Conservation (phyloP, 2,113 vertebrate genomes). For the Gallinago media region DNA sequence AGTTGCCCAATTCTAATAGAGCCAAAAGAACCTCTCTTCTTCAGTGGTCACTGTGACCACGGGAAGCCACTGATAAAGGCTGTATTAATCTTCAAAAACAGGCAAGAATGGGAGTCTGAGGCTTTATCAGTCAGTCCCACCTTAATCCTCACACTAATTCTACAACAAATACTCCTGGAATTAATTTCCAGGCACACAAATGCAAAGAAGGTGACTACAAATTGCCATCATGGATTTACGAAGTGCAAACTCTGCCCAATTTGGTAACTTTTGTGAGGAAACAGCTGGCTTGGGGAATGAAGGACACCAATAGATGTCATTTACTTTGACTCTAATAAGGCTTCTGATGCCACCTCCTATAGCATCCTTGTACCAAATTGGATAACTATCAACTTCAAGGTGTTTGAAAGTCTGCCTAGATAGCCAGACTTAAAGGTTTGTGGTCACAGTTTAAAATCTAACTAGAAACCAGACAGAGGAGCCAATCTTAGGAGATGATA, state of each 20-base stretch:
- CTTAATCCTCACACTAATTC: background rate
- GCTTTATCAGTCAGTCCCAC: background rate
- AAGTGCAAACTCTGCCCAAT: background rate
- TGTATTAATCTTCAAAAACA: background rate
- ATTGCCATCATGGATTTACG: background rate
- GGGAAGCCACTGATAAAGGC: background rate
- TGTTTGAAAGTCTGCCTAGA: background rate
- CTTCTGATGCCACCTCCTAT: background rate
- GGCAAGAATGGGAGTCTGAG: background rate
- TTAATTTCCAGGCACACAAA: background rate
- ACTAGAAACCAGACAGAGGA: background rate
- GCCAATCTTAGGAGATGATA: background rate
- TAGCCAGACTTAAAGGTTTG: background rate
- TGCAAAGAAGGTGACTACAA: background rate
- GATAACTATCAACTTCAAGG: background rate
- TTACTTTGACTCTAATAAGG: background rate
- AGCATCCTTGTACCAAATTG: background rate
- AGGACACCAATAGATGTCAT: background rate
- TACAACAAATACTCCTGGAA: background rate
- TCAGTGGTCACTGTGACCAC: background rate
- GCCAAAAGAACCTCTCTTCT: background rate
- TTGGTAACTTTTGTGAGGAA: background rate
- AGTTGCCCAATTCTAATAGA: background rate
- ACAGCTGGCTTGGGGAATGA: background rate
- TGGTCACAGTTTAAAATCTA: background rate